phyloP scores from a whole-genome alignment of 2,113 vertebrate genomes.

The Phoxinus phoxinus region DNA sequence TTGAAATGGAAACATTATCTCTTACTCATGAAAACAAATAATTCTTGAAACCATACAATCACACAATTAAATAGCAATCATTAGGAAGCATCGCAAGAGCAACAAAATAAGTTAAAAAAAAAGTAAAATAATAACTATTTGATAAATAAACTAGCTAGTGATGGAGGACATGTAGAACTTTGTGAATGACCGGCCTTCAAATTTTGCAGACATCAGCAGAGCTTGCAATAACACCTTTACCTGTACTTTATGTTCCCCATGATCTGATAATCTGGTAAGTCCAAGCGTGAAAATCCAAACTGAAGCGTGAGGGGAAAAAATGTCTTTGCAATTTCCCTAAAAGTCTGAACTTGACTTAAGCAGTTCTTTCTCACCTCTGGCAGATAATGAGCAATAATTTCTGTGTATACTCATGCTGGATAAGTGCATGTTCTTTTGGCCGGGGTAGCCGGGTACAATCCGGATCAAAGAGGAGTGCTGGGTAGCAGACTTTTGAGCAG shows the following conservation, averaged over 20 bases:
- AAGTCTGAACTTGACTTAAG: not conserved
- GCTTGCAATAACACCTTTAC: not conserved
- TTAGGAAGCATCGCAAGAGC: too few relatives aligned
- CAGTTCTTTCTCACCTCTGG: not conserved
- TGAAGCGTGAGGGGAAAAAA: not conserved
- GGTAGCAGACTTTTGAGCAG: slow-evolving; percentile 34
- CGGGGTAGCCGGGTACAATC: not conserved
- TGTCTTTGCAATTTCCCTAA: not conserved
- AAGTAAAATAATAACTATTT: not conserved
- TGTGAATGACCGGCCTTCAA: not conserved
- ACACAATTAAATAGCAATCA: too few relatives aligned
- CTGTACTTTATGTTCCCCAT: not conserved
- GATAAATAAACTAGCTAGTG: too few relatives aligned
- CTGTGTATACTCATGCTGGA: not conserved
- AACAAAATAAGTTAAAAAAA: too few relatives aligned
- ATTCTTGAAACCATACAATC: too few relatives aligned
- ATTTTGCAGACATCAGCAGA: not conserved
- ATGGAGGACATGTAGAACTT: not conserved
- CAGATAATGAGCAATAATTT: not conserved
- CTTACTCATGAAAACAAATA: too few relatives aligned
- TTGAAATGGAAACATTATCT: too few relatives aligned
- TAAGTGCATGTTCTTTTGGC: slow-evolving; percentile 17
- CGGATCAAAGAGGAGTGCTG: not conserved
- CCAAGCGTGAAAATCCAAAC: not conserved
- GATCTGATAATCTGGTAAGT: not conserved